phyloP scores from a whole-genome alignment of 2,888 invertebrate genomes.

The Drosophila helvetica region DNA sequence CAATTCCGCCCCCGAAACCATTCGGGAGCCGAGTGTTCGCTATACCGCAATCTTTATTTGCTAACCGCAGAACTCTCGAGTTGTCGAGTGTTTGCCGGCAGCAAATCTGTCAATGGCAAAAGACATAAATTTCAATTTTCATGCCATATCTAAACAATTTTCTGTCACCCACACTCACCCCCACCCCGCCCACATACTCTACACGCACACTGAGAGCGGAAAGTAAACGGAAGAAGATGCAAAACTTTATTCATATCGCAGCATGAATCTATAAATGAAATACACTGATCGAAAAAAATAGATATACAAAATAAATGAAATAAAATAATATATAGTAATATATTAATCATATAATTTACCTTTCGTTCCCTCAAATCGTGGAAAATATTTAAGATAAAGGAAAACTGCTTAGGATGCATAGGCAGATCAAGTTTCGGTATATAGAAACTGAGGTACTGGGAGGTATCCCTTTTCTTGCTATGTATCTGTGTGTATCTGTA shows the following conservation, averaged over 20 bases:
- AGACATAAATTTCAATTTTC: conserved; percentile 77
- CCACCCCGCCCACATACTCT: background rate
- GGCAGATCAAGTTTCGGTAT: too few species aligned
- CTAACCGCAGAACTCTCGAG: conserved; percentile 34
- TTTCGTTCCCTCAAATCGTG: background rate
- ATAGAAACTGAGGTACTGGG: too few species aligned
- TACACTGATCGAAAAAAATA: conserved; percentile 2
- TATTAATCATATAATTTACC: rapidly evolving
- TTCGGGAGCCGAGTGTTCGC: conserved; percentile 20
- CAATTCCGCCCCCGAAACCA: background rate
- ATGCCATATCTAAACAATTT: conserved; percentile 75
- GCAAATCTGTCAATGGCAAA: conserved; percentile 63
- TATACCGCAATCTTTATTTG: conserved; percentile 49
- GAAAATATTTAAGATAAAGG: too few species aligned
- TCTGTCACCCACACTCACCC: conserved; percentile 45
- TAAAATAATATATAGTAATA: background rate
- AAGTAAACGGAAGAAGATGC: conserved; percentile 30
- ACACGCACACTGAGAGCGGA: background rate
- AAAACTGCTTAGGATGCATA: too few species aligned
- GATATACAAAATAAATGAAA: background rate
- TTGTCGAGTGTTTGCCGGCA: conserved; percentile 37
- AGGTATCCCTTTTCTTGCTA: conserved; percentile 12
- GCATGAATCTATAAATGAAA: conserved; percentile 52
- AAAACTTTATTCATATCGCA: conserved; percentile 63
- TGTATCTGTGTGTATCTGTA: conserved; percentile 23